A percentile compares a stretch with the other conserved stretches of the same genome.
Evolutionary conservation across 1,140 invertebrate genomes (phyloP).

Genomic region (Phenacoccus solenopsis): DNA sequence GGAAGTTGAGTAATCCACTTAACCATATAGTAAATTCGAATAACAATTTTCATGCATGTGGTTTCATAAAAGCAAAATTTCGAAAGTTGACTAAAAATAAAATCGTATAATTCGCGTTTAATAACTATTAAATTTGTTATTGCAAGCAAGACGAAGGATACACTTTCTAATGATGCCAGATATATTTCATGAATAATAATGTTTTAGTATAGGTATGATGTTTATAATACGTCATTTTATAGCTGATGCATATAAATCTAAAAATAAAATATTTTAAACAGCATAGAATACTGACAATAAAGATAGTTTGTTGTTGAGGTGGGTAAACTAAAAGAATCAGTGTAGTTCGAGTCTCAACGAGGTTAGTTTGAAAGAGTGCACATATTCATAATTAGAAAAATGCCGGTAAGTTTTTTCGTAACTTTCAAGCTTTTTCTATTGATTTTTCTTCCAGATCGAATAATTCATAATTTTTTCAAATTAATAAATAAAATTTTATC

Average conservation of each 20-base stretch:
- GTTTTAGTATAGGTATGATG: background rate
- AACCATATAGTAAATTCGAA: too few species aligned
- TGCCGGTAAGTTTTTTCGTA: slow-evolving; percentile 10
- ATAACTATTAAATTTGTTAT: slow-evolving; percentile 4
- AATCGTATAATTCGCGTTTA: background rate
- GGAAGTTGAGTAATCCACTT: too few species aligned
- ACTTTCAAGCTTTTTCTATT: too few species aligned
- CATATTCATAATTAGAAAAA: background rate
- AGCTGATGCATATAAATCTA: slow-evolving; percentile 11
- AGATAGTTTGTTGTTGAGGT: slow-evolving; percentile 8
- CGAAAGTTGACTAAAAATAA: background rate
- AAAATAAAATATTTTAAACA: slow-evolving; percentile 8
- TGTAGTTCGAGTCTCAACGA: background rate
- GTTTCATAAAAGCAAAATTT: too few species aligned
- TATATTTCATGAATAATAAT: background rate
- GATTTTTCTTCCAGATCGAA: too few species aligned
- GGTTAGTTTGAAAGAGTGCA: background rate
- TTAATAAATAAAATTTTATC: too few species aligned
- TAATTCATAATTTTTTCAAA: too few species aligned
- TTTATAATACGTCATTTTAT: background rate
- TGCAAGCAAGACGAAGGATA: background rate
- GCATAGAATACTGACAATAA: background rate
- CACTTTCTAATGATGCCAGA: background rate
- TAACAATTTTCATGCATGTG: too few species aligned
- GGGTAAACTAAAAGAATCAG: slow-evolving; percentile 12